Percentiles rank a stretch among this genome's conserved stretches.
These are phyloP conservation scores for Netelia virgata DNA, from an alignment of 2,888 invertebrate genomes.

Conservation along the genomic window DNA sequence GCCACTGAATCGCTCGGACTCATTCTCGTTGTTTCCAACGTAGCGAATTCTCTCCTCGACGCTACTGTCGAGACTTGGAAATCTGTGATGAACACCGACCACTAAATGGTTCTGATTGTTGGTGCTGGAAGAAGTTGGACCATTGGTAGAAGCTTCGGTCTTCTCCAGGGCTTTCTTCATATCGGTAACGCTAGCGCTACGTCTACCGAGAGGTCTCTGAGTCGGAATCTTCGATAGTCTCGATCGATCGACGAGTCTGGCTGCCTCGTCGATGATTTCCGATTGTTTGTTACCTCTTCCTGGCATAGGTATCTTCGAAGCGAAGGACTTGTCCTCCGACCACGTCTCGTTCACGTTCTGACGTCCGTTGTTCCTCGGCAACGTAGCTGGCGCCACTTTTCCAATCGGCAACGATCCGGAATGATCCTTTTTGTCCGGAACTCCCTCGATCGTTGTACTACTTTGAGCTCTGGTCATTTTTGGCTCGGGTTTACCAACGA, in stretches of 20 bases:
- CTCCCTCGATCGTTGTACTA: conserved; percentile 53
- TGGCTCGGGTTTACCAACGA: conserved; percentile 74
- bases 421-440: not conserved
- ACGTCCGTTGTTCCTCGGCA: conserved; percentile 43
- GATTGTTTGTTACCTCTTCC: conserved; percentile 66
- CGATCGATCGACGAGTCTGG: conserved; percentile 66
- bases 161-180: conserved; percentile 87
- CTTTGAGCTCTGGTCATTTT: conserved; percentile 67
- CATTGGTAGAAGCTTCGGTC: conserved; percentile 76
- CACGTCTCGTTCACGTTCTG: conserved; percentile 70
- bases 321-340: conserved; percentile 74
- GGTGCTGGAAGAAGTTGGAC: not conserved
- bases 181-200: conserved; percentile 86
- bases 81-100: conserved; percentile 82
- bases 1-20: conserved; percentile 76
- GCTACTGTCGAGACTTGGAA: conserved; percentile 86
- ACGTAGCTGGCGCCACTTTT: conserved; percentile 26
- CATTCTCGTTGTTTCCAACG: conserved; percentile 74
- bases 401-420: not conserved
- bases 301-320: conserved; percentile 78
- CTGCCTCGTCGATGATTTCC: conserved; percentile 65
- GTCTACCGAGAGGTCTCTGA: conserved; percentile 75
- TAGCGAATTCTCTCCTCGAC: conserved; percentile 85
- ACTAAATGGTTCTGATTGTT: conserved; percentile 30
- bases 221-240: conserved; percentile 79